A percentile compares a stretch with the other conserved stretches of the same genome.
These are phyloP conservation scores for Acropora yongei DNA, from an alignment of 64 coral and sea anemone genomes.

Conservation along the genomic window DNA sequence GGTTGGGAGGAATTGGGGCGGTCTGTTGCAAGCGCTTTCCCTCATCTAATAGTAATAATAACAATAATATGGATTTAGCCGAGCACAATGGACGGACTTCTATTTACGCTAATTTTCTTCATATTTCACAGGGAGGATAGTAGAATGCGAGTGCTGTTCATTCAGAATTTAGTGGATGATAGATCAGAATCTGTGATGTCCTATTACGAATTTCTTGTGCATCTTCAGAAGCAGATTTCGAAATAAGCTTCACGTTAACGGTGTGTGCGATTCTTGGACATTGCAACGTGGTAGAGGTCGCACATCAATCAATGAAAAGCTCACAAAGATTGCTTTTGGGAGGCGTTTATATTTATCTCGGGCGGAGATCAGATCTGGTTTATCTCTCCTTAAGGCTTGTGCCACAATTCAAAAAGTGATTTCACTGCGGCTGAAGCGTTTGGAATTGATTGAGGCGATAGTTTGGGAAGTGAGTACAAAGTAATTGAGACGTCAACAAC, in stretches of 20 bases:
- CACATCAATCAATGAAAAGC: not conserved
- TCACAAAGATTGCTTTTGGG: not conserved
- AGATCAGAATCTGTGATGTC: slow-evolving; percentile 99
- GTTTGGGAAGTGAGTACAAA: not conserved
- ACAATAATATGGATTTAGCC: too few species aligned
- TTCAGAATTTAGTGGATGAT: slow-evolving; percentile 89
- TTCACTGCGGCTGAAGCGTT: not conserved
- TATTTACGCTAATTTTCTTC: not conserved
- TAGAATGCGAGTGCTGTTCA: slow-evolving; percentile 72
- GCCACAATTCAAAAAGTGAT: not conserved
- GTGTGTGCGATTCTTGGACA: too few species aligned
- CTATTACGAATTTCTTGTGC: slow-evolving; percentile 91
- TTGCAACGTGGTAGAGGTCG: not conserved
- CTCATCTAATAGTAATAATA: too few species aligned
- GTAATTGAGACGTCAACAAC: not conserved
- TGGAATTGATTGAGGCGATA: not conserved
- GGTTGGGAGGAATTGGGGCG: too few species aligned
- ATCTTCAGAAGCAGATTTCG: slow-evolving; percentile 92
- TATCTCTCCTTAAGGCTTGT: too few species aligned
- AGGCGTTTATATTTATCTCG: not conserved
- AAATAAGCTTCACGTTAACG: slow-evolving; percentile 35
- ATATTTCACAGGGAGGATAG: slow-evolving; percentile 76
- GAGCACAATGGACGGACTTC: too few species aligned
- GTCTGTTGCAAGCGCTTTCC: too few species aligned
- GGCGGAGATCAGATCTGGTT: not conserved